A percentile compares a stretch with the other conserved stretches of the same genome.
Evolutionary conservation across 2,797 vertebrate species (phyloP).

Genomic region (Pelochelys cantorii): DNA sequence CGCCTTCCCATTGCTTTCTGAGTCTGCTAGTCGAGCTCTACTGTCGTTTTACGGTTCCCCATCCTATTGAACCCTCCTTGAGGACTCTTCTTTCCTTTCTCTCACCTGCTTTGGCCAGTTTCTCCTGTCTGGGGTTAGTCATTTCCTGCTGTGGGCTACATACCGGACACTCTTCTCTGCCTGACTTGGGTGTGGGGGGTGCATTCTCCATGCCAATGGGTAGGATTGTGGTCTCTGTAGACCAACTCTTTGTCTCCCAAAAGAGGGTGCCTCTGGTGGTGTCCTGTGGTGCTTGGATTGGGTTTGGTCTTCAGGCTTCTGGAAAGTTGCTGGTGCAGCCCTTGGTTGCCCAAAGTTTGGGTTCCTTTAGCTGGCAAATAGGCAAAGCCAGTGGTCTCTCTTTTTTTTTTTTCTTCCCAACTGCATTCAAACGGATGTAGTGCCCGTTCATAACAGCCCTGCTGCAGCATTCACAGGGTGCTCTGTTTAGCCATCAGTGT

Average conservation of each 20-base stretch:
- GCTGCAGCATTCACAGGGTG: not conserved
- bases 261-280: not conserved
- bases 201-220: no score
- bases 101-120: not conserved
- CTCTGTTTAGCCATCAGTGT: fast-evolving
- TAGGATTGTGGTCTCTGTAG: not conserved
- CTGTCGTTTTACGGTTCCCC: not conserved
- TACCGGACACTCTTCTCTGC: not conserved
- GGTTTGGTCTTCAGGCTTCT: not conserved
- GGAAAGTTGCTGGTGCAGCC: not conserved
- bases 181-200: not conserved
- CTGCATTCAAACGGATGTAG: fast-evolving
- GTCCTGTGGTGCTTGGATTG: not conserved
- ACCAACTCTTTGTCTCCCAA: not conserved
- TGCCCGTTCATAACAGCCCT: not conserved
- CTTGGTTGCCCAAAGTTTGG: not conserved
- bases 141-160: not conserved
- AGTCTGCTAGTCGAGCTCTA: not conserved
- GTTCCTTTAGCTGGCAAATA: not conserved
- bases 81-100: not conserved
- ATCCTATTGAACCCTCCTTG: not conserved
- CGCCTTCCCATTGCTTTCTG: not conserved
- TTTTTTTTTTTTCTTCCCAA: not conserved
- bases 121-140: not conserved
- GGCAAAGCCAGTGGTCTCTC: not conserved